Percentiles rank a stretch among this genome's conserved stretches.
Evolutionary conservation across 2,888 invertebrate species (phyloP).

Genomic region (Tenthredo amoena): DNA sequence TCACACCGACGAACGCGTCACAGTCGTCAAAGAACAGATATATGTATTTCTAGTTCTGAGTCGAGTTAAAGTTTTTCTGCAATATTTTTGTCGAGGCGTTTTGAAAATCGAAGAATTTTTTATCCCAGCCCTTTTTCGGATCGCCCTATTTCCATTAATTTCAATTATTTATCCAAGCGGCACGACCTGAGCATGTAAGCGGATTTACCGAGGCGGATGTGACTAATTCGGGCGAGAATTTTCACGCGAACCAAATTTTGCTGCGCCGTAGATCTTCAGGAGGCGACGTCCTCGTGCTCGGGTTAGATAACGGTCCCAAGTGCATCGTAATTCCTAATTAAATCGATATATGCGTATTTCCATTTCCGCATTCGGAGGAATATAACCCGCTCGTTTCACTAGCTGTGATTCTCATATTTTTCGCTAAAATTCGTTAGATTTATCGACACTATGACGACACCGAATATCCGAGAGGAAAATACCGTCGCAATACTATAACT

Average conservation of each 20-base stretch:
- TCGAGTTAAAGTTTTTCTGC: neutral
- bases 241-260: neutral
- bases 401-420: neutral
- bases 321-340: constrained; percentile 45
- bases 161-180: neutral
- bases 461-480: neutral
- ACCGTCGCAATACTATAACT: neutral
- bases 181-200: neutral
- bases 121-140: neutral
- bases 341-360: constrained; percentile 7
- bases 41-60: neutral
- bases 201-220: neutral
- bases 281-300: constrained; percentile 6
- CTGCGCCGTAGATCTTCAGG: constrained; percentile 6
- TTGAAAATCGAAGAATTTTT: neutral
- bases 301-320: constrained; percentile 33
- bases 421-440: neutral
- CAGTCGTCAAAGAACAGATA: neutral
- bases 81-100: neutral
- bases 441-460: neutral
- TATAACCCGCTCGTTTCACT: neutral
- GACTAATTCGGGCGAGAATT: neutral
- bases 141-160: neutral
- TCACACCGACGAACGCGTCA: constrained; percentile 3
- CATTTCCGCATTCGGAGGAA: neutral